Evolutionary conservation across 2,797 vertebrate species (phyloP), one percentile per base, ranked within the genome.

Genomic region (Geotrypetes seraphini): DNA sequence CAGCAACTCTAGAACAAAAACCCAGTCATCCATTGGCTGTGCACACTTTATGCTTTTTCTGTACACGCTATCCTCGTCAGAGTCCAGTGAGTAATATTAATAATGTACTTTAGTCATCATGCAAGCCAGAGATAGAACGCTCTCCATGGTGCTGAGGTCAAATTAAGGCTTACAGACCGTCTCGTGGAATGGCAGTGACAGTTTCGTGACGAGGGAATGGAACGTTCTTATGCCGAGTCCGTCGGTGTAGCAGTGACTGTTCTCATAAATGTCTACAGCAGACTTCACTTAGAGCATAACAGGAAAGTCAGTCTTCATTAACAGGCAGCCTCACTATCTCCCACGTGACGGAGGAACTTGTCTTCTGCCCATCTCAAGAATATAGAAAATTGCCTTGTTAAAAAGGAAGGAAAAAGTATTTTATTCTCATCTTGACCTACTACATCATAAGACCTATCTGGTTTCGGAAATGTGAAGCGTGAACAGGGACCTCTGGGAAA

Each of bases 131-230:
- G 53, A 61, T 63, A 63, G 50, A 58, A 28, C 55, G 66, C 60
- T 71, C 51, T 60, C 60, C 75, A 57, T 53, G 43, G 47, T 49
- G 32, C 50, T 73, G 66, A 63, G 71, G 53, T 76, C 61, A 68
- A 50, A 55, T 53, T 57, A 20, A 24, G 39, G 48, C 50, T 43
- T 40, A 51, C n/a, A 57, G 67, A 47, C 44, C 66, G 55, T 36
- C 40, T 47, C 33, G 43, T 50, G 56, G 58, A 69, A 63, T 20
- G 39, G 49, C 33, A 19, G 50, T 67, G 54, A 54, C 8, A 13
- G 45, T 43, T 51, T 42, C 47, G 38, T 28, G 52, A 47, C 49
- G 28, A 39, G 48, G 49, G 49, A 32, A 42, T 54, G 28, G 44
- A 27, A 56, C 41, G 45, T 47, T 35, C 26, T 62, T 67, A 57